These are phyloP conservation scores for Natator depressus DNA, from an alignment of 2,113 vertebrate species.

Conservation along the genomic window DNA sequence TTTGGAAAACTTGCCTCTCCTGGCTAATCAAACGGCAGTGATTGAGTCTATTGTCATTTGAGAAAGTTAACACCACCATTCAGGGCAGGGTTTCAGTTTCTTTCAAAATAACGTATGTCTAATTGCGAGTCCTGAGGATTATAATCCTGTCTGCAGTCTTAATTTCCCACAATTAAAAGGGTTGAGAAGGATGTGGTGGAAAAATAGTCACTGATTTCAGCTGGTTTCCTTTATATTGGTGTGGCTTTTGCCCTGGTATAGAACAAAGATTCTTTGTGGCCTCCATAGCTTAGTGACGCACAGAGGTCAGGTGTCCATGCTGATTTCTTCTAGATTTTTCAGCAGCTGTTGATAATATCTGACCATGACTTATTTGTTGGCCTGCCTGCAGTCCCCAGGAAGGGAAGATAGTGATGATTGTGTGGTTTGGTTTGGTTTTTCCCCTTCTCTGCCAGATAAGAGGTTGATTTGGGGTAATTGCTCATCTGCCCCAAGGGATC, in stretches of 20 bases:
- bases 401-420: neutral
- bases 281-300: neutral
- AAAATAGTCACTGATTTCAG: neutral
- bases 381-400: accelerated
- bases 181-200: neutral
- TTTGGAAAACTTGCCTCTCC: neutral
- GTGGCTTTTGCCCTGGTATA: neutral
- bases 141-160: neutral
- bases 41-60: neutral
- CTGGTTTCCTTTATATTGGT: neutral
- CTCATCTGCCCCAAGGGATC: neutral
- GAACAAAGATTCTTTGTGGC: neutral
- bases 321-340: neutral
- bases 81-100: neutral
- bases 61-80: neutral
- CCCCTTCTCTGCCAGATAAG: neutral
- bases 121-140: neutral
- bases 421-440: neutral
- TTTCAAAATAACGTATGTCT: neutral
- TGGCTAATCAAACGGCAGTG: neutral
- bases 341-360: neutral
- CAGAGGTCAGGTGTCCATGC: neutral
- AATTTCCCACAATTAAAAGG: neutral
- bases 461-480: neutral
- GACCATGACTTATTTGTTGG: neutral